Evolutionary conservation across 2,888 invertebrate species (phyloP), one percentile per base, ranked within the genome.

Genomic region (Proisotoma minuta): DNA sequence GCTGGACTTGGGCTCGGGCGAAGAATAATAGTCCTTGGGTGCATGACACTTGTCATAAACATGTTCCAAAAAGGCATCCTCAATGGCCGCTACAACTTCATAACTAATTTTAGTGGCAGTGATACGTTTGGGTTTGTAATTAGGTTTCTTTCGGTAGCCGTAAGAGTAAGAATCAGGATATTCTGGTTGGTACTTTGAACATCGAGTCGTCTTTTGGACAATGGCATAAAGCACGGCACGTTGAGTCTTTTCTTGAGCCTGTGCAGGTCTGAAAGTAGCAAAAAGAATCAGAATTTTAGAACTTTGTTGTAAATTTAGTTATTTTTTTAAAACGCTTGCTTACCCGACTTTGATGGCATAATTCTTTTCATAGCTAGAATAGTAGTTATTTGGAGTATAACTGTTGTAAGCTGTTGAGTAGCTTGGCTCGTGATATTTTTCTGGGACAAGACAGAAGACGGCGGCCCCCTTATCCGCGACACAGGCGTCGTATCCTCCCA

Each of bases 401-500:
- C n/a, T n/a, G n/a, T n/a, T n/a, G n/a, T n/a, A n/a, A 63, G 2
- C 60, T 49, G 34, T 56, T 39, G 15, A 40, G n/a, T 24, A 26
- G 26, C 27, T 57, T 12, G 47, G 8, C 27, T 49, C n/a, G 50
- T 54, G 48, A 43, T n/a, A n/a, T n/a, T 64, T 49, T 23, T 72
- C 72, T 3, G 62, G 60, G 48, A 72, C 68, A 8, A 69, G n/a
- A 49, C 72, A 72, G 59, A 69, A 64, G 50, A 72, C 63, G 2
- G 69, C 70, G 28, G 72, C 66, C 39, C 72, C 72, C 61, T 69
- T 69, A 53, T 72, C 72, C 12, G 70, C 72, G 39, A 72, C 70
- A 54, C 72, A 72, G 53, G 72, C 63, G 49, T 72, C 72, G 50
- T 60, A 62, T 40, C 72, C 72, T 20, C 70, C 60, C 27, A 72